Base-by-base conservation (phyloP, 2,797 vertebrate species). In the Lithobates sylvaticus region DNA sequence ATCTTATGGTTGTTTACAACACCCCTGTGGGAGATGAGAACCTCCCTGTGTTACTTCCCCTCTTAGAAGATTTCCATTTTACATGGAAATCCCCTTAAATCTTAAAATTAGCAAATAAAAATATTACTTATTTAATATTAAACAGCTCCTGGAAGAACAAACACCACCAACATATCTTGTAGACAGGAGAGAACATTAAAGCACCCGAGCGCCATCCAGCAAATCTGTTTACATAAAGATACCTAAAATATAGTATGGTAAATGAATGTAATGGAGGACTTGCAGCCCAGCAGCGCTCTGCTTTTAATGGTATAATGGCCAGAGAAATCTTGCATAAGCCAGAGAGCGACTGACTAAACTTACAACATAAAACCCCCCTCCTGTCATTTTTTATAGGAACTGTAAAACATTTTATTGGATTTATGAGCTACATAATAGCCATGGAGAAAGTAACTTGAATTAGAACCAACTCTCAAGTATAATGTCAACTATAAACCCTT, bases 391-490 rank as follows among this genome's bases (percentile, higher is more conserved):
- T 95, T 95, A 95, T 95, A 93, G 95, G 92, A 91, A 93, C 91
- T 94, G 93, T 95, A 95, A 95, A 95, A 95, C 94, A 95, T 92
- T 95, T 94, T 94, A 95, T 95, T 95, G 97, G 97, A 99, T 97
- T 98, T 97, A 98, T 97, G 96, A 96, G 97, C 96, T 96, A 96
- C 96, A 97, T 97, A 96, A 96, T 96, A 96, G 96, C 96, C 96
- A 95, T 95, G 96, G 96, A 96, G 97, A 97, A 97, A 96, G 96
- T 96, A 97, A 96, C 96, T 96, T 96, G 97, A 98, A 97, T 96
- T 94, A 97, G 95, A 95, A 98, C 96, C 97, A 97, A 98, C 97
- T 95, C 92, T 77, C 91, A 96, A 94, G 91, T 96, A 94, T 97
- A 97, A 95, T 97, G 96, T 95, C 95, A 96, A 96, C 96, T 95